These are phyloP conservation scores for Mastomys coucha DNA, from an alignment of 2,113 vertebrate species.

Conservation along the genomic window DNA sequence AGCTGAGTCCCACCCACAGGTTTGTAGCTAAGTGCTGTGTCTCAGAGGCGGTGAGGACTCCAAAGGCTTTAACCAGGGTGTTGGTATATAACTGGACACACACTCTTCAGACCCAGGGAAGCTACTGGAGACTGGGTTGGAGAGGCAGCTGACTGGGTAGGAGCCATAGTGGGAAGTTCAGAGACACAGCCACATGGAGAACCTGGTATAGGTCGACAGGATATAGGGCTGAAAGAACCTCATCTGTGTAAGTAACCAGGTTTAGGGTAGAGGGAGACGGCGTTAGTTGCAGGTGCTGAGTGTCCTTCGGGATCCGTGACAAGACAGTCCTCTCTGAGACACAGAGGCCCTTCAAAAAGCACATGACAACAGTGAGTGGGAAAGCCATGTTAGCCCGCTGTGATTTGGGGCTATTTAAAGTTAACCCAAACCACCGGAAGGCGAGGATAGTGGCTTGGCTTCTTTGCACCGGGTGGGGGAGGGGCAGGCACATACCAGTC, in stretches of 20 bases:
- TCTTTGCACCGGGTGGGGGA: not conserved
- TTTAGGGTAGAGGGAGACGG: not conserved
- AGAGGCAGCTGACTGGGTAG: not conserved
- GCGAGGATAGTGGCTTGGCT: not conserved
- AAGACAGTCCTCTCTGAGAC: not conserved
- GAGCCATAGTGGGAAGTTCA: not conserved
- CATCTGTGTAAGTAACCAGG: not conserved
- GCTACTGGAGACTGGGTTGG: not conserved
- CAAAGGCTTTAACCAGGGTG: not conserved
- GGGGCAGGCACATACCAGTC: not conserved
- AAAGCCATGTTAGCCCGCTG: not conserved
- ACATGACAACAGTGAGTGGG: rapidly evolving
- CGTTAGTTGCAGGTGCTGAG: not conserved
- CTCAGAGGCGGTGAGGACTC: not conserved
- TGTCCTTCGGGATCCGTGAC: not conserved
- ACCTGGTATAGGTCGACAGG: rapidly evolving
- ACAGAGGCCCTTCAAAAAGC: not conserved
- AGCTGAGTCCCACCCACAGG: not conserved
- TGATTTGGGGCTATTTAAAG: not conserved
- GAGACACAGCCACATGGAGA: rapidly evolving
- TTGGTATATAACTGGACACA: not conserved
- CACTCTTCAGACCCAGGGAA: not conserved
- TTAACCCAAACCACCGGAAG: not conserved
- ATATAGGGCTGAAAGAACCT: not conserved
- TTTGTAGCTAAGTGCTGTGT: not conserved